phyloP scores from a whole-genome alignment of 1,140 invertebrate species.

The Rhyacophila brunnea region DNA sequence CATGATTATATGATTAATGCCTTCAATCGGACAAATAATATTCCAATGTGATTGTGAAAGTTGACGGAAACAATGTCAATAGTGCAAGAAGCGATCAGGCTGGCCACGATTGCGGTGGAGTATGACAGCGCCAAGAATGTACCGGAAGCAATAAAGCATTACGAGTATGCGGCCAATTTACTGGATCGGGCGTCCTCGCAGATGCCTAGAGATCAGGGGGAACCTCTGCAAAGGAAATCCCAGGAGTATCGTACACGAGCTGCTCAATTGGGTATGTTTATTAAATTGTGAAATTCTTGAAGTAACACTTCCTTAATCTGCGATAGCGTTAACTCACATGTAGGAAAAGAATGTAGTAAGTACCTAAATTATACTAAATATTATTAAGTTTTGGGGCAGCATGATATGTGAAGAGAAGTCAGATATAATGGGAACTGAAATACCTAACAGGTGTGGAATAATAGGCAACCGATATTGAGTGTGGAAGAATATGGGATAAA shows the following conservation, averaged over 20 bases:
- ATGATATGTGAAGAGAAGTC: too few relatives aligned
- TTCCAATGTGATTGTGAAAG: too few relatives aligned
- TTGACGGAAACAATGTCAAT: not conserved
- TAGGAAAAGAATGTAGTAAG: not conserved
- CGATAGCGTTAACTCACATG: not conserved
- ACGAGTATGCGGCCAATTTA: slow-evolving; percentile 29
- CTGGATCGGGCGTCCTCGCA: slow-evolving; percentile 11
- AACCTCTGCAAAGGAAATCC: slow-evolving; percentile 16
- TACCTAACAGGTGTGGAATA: too few relatives aligned
- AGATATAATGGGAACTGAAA: too few relatives aligned
- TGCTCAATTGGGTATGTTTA: slow-evolving; percentile 23
- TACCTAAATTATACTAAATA: not conserved
- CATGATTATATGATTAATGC: too few relatives aligned
- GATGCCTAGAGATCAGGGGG: slow-evolving; percentile 6
- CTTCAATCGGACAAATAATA: too few relatives aligned
- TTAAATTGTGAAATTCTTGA: not conserved
- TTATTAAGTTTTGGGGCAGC: not conserved
- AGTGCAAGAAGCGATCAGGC: slow-evolving; percentile 28
- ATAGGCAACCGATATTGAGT: too few relatives aligned
- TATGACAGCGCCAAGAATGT: slow-evolving; percentile 23
- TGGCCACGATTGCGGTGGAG: slow-evolving; percentile 29
- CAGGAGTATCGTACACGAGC: slow-evolving; percentile 31
- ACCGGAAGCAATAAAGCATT: slow-evolving; percentile 24
- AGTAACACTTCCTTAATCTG: not conserved
- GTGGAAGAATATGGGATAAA: too few relatives aligned